Evolutionary conservation across 2,797 vertebrate species (phyloP).

Genomic region (Leucoraja ocellata): DNA sequence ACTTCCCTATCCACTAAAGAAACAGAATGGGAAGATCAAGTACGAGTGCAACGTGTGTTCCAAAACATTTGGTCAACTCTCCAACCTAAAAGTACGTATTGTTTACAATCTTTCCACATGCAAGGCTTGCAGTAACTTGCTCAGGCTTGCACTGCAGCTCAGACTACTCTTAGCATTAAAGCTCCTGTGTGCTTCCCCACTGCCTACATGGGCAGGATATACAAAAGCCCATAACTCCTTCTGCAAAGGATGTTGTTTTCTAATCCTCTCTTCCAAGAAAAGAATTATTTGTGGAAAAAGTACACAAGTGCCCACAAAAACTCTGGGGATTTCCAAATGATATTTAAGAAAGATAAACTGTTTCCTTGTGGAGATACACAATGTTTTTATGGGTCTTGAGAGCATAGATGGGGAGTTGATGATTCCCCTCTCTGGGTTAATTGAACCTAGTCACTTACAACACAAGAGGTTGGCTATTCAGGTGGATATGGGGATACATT

Average conservation of each 20-base stretch:
- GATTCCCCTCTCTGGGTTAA: too few species aligned
- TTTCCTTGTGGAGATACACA: too few species aligned
- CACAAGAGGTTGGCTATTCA: too few species aligned
- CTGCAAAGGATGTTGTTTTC: background rate
- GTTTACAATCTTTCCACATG: background rate
- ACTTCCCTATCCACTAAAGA: constrained; percentile 66
- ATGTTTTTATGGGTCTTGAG: too few species aligned
- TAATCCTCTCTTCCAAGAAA: background rate
- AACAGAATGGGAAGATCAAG: constrained; percentile 72
- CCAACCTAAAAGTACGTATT: constrained; percentile 75
- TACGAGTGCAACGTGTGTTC: constrained; percentile 75
- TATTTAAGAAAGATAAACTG: background rate
- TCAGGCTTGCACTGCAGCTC: background rate
- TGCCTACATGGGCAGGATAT: too few species aligned
- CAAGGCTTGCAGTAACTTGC: background rate
- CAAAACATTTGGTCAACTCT: constrained; percentile 80
- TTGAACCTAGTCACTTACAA: too few species aligned
- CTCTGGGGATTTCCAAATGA: background rate
- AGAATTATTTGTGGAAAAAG: background rate
- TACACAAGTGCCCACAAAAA: background rate
- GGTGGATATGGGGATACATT: too few species aligned
- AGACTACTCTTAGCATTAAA: background rate
- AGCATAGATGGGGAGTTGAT: too few species aligned
- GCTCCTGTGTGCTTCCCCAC: background rate
- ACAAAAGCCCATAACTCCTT: background rate